Percentiles rank a stretch among this genome's conserved stretches.
These are phyloP conservation scores for Heliconius nattereri DNA, from an alignment of 1,140 invertebrate species.

Conservation along the genomic window DNA sequence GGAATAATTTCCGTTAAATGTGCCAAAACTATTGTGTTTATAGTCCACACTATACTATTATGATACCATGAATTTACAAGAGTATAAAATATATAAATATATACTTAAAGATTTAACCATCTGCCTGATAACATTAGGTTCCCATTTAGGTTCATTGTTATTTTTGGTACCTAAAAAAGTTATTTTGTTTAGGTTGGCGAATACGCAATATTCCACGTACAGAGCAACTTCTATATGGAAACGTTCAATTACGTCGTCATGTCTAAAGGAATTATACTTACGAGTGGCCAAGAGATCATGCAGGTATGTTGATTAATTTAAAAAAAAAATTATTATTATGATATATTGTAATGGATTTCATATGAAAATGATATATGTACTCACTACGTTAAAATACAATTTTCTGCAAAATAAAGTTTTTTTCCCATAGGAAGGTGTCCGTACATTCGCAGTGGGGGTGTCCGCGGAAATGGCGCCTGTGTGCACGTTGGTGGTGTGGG, in stretches of 20 bases:
- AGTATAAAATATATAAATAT: too few relatives aligned
- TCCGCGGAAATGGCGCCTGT: conserved; percentile 97
- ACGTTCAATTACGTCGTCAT: conserved; percentile 95
- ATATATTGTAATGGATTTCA: background rate
- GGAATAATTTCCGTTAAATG: too few relatives aligned
- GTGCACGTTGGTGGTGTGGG: conserved; percentile 94
- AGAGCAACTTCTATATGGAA: conserved; percentile 94
- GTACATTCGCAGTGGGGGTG: conserved; percentile 93
- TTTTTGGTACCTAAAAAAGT: too few relatives aligned
- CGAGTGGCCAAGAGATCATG: conserved; percentile 87
- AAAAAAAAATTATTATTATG: background rate
- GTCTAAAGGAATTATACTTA: conserved; percentile 91
- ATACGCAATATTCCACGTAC: conserved; percentile 96
- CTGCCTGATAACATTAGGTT: too few relatives aligned
- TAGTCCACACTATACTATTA: too few relatives aligned
- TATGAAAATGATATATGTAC: background rate
- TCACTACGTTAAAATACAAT: too few relatives aligned
- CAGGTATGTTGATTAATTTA: conserved; percentile 58
- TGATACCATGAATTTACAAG: too few relatives aligned
- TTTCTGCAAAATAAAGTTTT: background rate
- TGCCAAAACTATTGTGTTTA: too few relatives aligned
- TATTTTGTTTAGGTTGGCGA: conserved; percentile 87
- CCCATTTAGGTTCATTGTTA: too few relatives aligned
- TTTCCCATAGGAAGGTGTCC: conserved; percentile 83
- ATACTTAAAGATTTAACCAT: too few relatives aligned